A percentile compares a stretch with the other conserved stretches of the same genome.
phyloP scores from a whole-genome alignment of 2,113 vertebrate species.

The Halcyon senegalensis region DNA sequence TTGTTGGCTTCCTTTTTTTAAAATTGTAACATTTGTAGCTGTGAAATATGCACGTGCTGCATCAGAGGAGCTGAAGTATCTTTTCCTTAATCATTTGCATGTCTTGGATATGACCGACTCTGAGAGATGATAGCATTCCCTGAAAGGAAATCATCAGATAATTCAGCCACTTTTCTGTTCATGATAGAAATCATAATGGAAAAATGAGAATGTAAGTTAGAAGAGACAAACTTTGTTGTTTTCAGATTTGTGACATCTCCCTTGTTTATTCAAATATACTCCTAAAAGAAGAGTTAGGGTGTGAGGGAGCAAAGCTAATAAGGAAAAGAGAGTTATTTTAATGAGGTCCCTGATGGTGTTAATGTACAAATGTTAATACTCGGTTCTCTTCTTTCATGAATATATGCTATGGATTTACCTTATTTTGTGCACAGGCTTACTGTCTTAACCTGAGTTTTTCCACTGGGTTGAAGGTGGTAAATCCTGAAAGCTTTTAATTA shows the following conservation, averaged over 20 bases:
- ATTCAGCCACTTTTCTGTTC: background rate
- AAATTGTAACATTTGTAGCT: background rate
- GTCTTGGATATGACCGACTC: background rate
- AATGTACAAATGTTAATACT: background rate
- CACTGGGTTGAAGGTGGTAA: background rate
- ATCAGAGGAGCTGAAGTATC: background rate
- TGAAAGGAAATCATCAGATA: background rate
- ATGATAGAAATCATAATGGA: background rate
- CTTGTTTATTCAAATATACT: background rate
- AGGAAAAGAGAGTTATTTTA: background rate
- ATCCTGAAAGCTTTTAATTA: background rate
- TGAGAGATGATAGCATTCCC: background rate
- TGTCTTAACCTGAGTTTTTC: background rate
- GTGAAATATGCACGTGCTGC: background rate
- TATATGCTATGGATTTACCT: background rate
- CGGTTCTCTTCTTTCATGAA: background rate
- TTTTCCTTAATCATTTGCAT: background rate
- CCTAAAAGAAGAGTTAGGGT: background rate
- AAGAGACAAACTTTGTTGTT: background rate
- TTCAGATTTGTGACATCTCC: background rate
- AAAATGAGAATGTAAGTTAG: background rate
- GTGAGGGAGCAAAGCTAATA: background rate
- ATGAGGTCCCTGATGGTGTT: background rate
- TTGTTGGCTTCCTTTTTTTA: constrained; percentile 6
- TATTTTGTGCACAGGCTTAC: background rate